Evolutionary conservation across 2,888 invertebrate genomes (phyloP), one percentile per base, ranked within the genome.

Genomic region (Tetropium fuscum): DNA sequence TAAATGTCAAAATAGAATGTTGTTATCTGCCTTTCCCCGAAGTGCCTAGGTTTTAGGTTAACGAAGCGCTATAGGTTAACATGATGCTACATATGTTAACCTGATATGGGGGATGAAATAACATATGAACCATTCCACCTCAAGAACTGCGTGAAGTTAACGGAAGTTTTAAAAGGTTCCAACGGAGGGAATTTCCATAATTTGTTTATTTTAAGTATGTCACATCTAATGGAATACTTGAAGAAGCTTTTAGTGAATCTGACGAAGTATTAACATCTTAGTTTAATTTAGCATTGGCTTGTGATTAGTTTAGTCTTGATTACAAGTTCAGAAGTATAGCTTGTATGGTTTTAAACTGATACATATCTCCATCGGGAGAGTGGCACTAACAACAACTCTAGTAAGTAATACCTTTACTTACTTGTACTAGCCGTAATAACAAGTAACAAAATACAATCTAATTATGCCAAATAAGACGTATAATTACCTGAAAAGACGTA

Each of bases 61-160:
- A 44, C 18, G 5, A n/a, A 44, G 16, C 11, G 4, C 30, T 15
- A 25, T 43, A 13, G 13, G n/a, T n/a, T 32, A 19, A 22, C 36
- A 48, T 36, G 19, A 18, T 2, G 10, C 15, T 22, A 13, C 11
- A 30, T 15, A 7, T 16, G n/a, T 20, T 38, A 40, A 40, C 15
- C 16, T 15, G 51, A 63, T 45, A 57, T 45, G 22, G 34, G 38
- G 25, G 48, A 10, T 41, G 54, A 53, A 63, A 60, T 57, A 48
- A 48, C 51, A 63, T 58, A 60, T 55, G 55, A 10, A 48, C 53
- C 30, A 32, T 57, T 48, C 36, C 53, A 47, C 32, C 38, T 36
- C 19, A 34, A 40, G 53, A 51, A 45, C 54, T 54, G 53, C n/a
- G n/a, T 47, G 58, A 58, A 60, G 56, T 63, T 53, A 43, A 51